Conservation (phyloP, 2,888 invertebrate genomes). For the Dryobota labecula region DNA sequence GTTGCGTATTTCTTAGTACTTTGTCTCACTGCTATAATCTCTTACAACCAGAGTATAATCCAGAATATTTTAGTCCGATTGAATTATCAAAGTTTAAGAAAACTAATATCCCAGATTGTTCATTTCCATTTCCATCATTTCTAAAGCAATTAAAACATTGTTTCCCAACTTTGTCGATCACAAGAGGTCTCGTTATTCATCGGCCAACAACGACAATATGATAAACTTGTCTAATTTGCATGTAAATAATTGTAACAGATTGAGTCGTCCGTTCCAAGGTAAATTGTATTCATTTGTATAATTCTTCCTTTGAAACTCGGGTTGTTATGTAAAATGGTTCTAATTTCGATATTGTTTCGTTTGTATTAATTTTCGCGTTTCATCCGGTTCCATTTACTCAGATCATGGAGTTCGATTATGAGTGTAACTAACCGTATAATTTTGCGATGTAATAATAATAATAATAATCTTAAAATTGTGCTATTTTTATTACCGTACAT, state of each 20-base stretch:
- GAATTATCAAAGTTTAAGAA: constrained; percentile 6
- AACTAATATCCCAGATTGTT: constrained; percentile 32
- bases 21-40: background rate
- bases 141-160: constrained; percentile 54
- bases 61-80: background rate
- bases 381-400: background rate
- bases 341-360: constrained; percentile 62
- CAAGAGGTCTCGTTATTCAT: constrained; percentile 71
- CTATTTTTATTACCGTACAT: constrained; percentile 10
- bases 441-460: background rate
- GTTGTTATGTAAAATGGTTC: constrained; percentile 74
- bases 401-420: background rate
- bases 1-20: background rate
- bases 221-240: constrained; percentile 82
- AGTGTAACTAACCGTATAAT: background rate
- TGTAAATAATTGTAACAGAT: constrained; percentile 87
- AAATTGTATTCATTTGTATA: constrained; percentile 84
- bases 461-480: too few relatives aligned
- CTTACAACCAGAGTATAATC: too few relatives aligned
- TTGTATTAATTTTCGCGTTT: constrained; percentile 48
- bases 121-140: constrained; percentile 34
- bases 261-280: constrained; percentile 76
- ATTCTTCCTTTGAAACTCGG: constrained; percentile 68
- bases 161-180: constrained; percentile 55
- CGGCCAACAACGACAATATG: constrained; percentile 72